Evolutionary conservation across 2,888 invertebrate species (phyloP), one percentile per base, ranked within the genome.

Genomic region (Chymomyza caudatula): DNA sequence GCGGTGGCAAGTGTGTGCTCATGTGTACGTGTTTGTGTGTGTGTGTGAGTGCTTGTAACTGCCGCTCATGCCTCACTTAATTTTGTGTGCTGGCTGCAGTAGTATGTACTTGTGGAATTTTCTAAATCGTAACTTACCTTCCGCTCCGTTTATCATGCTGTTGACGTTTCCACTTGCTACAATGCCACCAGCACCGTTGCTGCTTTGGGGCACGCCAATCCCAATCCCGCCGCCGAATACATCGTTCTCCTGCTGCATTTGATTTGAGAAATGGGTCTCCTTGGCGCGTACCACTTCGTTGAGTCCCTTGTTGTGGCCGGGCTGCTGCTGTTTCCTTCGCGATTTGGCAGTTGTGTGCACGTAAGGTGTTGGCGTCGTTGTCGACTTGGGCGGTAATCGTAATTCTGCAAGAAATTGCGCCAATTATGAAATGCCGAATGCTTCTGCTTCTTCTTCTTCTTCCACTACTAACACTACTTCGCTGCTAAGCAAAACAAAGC

Each of bases 281-380:
- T 90, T 90, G 67, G 88, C 87, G 75, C 90, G 89, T 75, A 90
- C 88, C 68, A 89, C 90, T 87, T 90, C 90, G 80, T 90, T 90
- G 69, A 89, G 82, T 67, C 88, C 89, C 79, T 90, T 90, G 76
- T 88, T 89, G 71, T 87, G 82, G 67, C 74, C 64, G 54, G 81
- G 74, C 58, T 86, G 77, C 53, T 85, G 73, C 65, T 88, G 89
- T 68, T 90, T 90, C 59, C 90, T 87, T 61, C 87, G 89, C 55
- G 89, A 80, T 73, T 90, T 90, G 57, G 85, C 76, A 63, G 90
- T 90, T 60, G 90, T 90, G 68, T 87, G 85, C 54, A 88, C 71
- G 70, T 87, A 83, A 67, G 89, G 88, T 71, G 87, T 85, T 70
- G 88, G 77, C 17, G 90, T 90, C 65, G 90, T 90, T 74, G 90